Percentiles rank a stretch among this genome's conserved stretches.
Conservation (phyloP, 2,888 invertebrate species). For the Drosophila meridiana region DNA sequence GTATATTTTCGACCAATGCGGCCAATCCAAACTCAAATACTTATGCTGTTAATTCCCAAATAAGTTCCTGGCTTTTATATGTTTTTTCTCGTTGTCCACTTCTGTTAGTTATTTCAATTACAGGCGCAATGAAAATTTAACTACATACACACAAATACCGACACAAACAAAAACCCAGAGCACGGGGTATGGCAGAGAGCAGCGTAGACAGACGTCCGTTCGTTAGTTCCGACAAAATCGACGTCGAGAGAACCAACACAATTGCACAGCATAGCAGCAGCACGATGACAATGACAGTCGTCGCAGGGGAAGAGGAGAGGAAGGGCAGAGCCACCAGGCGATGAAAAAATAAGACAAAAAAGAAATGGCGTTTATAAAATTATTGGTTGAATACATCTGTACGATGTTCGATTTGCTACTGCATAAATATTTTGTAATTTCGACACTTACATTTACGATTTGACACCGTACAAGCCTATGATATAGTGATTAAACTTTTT, state of each 20-base stretch:
- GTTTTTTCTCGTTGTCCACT: slow-evolving; percentile 39
- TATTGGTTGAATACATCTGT: too few relatives aligned
- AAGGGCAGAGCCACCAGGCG: slow-evolving; percentile 48
- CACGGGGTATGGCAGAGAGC: slow-evolving; percentile 27
- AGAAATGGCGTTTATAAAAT: slow-evolving; percentile 63
- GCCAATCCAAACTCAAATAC: slow-evolving; percentile 42
- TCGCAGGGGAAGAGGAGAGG: slow-evolving; percentile 30
- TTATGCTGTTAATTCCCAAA: slow-evolving; percentile 23
- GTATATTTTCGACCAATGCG: slow-evolving; percentile 14
- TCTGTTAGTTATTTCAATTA: slow-evolving; percentile 54
- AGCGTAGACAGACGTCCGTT: slow-evolving; percentile 44
- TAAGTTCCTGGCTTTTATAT: slow-evolving; percentile 12
- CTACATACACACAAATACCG: slow-evolving; percentile 39
- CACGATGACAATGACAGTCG: slow-evolving; percentile 65
- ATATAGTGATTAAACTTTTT: slow-evolving; percentile 53
- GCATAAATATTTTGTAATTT: not conserved
- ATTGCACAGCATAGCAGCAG: slow-evolving; percentile 59
- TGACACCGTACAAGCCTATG: slow-evolving; percentile 45
- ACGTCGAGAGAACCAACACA: slow-evolving; percentile 65
- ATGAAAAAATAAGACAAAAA: slow-evolving; percentile 58
- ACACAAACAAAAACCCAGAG: slow-evolving; percentile 50
- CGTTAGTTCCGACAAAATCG: slow-evolving; percentile 53
- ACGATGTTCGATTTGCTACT: not conserved
- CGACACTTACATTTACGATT: slow-evolving; percentile 59
- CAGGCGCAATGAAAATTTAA: slow-evolving; percentile 42